These are phyloP conservation scores for Enteromius unitaeniatus DNA, from an alignment of 2,797 vertebrate species.

Conservation along the genomic window DNA sequence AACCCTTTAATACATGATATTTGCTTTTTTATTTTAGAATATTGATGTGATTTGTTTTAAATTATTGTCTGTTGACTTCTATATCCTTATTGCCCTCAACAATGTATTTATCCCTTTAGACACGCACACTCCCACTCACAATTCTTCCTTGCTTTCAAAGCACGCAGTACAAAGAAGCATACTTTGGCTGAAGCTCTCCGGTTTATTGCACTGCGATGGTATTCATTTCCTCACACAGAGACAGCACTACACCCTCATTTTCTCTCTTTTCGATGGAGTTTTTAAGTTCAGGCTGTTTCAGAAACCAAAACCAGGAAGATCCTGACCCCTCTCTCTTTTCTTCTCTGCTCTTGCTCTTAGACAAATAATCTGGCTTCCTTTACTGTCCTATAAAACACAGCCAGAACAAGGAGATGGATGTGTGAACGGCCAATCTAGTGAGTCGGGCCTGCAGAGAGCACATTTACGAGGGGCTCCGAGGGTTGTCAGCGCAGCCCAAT, in stretches of 20 bases:
- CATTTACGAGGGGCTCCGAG: constrained; percentile 74
- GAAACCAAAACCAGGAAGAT: constrained; percentile 47
- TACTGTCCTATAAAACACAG: constrained; percentile 62
- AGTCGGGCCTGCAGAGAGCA: constrained; percentile 67
- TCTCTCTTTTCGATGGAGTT: constrained; percentile 52
- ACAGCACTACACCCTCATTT: constrained; percentile 48
- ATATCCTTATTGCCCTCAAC: not conserved
- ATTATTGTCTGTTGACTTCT: not conserved
- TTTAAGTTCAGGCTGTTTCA: constrained; percentile 56
- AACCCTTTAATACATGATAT: constrained; percentile 11
- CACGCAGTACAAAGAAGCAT: constrained; percentile 45
- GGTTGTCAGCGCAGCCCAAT: constrained; percentile 70
- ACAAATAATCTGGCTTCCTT: constrained; percentile 60
- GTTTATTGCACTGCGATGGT: constrained; percentile 39
- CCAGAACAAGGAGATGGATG: constrained; percentile 58
- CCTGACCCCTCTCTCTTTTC: constrained; percentile 37
- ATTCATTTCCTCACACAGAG: constrained; percentile 37
- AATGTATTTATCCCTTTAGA: constrained; percentile 33
- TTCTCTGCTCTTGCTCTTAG: constrained; percentile 49
- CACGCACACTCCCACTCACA: constrained; percentile 37
- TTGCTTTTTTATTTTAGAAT: constrained; percentile 11
- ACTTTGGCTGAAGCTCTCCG: constrained; percentile 27
- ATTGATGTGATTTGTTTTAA: constrained; percentile 21
- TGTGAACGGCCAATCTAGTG: constrained; percentile 55
- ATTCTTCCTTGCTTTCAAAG: constrained; percentile 27